phyloP scores from a whole-genome alignment of 2,113 vertebrate genomes.

The Chunga burmeisteri region DNA sequence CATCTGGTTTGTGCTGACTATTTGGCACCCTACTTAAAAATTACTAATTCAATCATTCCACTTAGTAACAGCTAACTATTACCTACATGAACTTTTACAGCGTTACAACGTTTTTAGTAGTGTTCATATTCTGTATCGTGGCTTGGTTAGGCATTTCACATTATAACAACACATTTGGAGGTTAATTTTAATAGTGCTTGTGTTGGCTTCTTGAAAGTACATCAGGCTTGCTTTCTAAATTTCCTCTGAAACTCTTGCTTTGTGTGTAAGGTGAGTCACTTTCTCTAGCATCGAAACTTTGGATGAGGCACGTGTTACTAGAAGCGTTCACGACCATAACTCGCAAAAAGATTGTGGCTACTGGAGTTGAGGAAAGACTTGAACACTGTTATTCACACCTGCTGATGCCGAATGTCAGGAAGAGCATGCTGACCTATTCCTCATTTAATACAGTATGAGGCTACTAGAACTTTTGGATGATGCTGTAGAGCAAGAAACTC shows the following conservation, averaged over 20 bases:
- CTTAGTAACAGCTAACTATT: neutral
- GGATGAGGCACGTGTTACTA: neutral
- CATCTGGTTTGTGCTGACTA: neutral
- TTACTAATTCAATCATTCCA: neutral
- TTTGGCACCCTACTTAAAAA: neutral
- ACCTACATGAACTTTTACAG: neutral
- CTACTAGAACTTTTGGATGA: neutral
- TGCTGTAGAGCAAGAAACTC: neutral
- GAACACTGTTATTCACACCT: neutral
- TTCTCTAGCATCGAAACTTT: neutral
- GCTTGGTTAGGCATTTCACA: neutral
- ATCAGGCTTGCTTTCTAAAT: neutral
- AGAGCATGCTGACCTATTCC: neutral
- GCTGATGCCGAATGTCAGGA: neutral
- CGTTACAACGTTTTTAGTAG: rapidly evolving
- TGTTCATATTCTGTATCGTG: rapidly evolving
- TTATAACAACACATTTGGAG: neutral
- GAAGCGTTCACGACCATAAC: neutral
- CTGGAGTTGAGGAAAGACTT: neutral
- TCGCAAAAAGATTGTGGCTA: neutral
- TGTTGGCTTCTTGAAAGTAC: neutral
- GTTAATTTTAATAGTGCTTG: neutral
- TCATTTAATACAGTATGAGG: neutral
- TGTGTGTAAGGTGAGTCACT: neutral
- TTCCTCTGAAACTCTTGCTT: neutral